Evolutionary conservation across 2,797 vertebrate genomes (phyloP).

Genomic region (Merluccius polli): DNA sequence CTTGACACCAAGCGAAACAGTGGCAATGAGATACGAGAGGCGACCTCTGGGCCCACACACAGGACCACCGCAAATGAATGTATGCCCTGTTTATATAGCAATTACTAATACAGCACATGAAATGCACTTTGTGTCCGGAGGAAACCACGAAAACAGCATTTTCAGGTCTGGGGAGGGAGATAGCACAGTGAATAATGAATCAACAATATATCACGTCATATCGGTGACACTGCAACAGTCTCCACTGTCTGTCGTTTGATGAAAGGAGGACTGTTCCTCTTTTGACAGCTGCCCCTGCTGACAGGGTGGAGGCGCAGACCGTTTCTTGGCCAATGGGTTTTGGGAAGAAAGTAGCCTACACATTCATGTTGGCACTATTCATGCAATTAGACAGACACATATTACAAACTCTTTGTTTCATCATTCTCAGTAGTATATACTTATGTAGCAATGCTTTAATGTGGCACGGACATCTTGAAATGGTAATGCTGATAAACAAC

Average conservation of each 20-base stretch:
- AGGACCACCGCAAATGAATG: too few species aligned
- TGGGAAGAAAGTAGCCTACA: conserved; percentile 34
- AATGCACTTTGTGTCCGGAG: conserved; percentile 4
- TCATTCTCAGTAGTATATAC: not conserved
- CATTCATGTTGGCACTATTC: conserved; percentile 54
- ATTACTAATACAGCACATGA: not conserved
- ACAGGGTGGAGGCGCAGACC: conserved; percentile 59
- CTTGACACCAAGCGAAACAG: not conserved
- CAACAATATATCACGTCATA: conserved; percentile 59
- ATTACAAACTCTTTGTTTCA: not conserved
- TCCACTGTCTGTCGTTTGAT: conserved; percentile 64
- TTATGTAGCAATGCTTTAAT: not conserved
- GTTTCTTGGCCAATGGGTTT: conserved; percentile 48
- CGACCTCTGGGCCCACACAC: too few species aligned
- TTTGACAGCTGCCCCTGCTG: conserved; percentile 58
- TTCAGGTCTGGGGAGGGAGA: conserved; percentile 51
- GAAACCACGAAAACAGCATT: conserved; percentile 33
- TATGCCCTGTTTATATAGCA: not conserved
- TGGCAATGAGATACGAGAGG: not conserved
- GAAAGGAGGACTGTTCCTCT: conserved; percentile 57
- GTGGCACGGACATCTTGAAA: not conserved
- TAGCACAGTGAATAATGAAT: conserved; percentile 65
- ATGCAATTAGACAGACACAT: conserved; percentile 16
- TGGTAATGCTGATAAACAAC: not conserved
- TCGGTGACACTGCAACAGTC: conserved; percentile 45